phyloP scores from a whole-genome alignment of 2,888 invertebrate genomes.

The Callinectes sapidus region DNA sequence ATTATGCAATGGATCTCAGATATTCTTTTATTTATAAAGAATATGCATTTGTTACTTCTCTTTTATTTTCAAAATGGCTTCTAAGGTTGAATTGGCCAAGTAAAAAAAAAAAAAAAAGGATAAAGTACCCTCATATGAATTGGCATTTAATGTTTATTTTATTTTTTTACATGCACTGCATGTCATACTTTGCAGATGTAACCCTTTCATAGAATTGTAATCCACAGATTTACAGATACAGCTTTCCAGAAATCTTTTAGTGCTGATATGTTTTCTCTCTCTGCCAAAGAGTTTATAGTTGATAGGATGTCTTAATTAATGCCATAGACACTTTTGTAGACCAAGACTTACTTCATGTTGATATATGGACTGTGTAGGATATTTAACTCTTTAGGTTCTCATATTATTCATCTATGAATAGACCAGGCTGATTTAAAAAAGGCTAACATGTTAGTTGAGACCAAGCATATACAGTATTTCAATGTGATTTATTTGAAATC shows the following conservation, averaged over 20 bases:
- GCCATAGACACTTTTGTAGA: background rate
- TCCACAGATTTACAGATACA: background rate
- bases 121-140: background rate
- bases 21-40: background rate
- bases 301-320: background rate
- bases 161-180: slow-evolving; percentile 29
- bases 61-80: background rate
- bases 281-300: background rate
- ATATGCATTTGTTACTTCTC: background rate
- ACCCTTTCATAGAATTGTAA: slow-evolving; percentile 29
- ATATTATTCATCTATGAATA: background rate
- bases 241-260: background rate
- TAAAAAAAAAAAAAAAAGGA: background rate
- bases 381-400: background rate
- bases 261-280: slow-evolving; percentile 9
- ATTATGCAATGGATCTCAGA: background rate
- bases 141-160: background rate
- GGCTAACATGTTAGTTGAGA: no score
- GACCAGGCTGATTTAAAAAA: background rate
- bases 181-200: background rate
- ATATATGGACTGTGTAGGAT: background rate
- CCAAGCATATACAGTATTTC: no score
- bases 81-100: background rate
- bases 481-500: no score
- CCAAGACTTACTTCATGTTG: background rate